These are phyloP conservation scores for Corythornis madagascariensis DNA, from an alignment of 2,113 vertebrate genomes.

Conservation along the genomic window DNA sequence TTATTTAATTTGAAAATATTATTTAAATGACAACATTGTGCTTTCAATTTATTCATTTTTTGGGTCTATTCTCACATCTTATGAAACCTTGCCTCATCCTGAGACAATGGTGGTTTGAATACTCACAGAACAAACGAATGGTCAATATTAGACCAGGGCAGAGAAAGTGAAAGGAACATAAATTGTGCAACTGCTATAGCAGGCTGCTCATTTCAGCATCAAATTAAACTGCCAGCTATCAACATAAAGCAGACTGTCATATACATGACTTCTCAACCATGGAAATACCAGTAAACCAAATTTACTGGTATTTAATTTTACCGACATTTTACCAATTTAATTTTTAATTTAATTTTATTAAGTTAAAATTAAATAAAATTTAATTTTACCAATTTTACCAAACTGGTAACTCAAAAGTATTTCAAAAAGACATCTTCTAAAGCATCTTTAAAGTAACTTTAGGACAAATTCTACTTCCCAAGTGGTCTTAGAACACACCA, in stretches of 20 bases:
- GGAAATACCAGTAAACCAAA: not conserved
- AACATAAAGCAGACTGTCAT: not conserved
- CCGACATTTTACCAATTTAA: too few relatives aligned
- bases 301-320: too few relatives aligned
- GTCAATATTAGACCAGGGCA: not conserved
- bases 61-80: conserved; percentile 36
- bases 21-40: conserved; percentile 19
- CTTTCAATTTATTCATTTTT: conserved; percentile 26
- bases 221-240: not conserved
- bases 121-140: not conserved
- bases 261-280: not conserved
- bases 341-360: too few relatives aligned
- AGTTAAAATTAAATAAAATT: too few relatives aligned
- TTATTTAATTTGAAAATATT: conserved; percentile 39
- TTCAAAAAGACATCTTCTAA: not conserved
- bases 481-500: not conserved
- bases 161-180: not conserved
- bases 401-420: too few relatives aligned
- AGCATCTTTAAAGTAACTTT: accelerated
- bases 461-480: not conserved
- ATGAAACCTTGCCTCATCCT: not conserved
- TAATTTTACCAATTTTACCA: too few relatives aligned
- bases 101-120: not conserved
- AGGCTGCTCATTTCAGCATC: not conserved
- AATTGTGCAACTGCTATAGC: not conserved